Conservation (phyloP, 2,888 invertebrate species). For the Sympetrum striolatum region DNA sequence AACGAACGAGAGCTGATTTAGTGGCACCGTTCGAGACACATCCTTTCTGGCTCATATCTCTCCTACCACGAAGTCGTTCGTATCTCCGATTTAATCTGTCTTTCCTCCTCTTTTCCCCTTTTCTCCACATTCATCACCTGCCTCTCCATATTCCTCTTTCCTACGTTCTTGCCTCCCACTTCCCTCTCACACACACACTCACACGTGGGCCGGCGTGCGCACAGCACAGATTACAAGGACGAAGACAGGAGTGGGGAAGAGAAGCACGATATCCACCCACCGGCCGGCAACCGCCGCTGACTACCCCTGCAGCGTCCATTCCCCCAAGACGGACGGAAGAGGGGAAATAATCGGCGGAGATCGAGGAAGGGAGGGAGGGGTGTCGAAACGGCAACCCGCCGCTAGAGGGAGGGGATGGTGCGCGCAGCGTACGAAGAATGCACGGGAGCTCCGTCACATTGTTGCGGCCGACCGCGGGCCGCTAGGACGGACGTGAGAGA, state of each 20-base stretch:
- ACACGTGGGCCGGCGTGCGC: conserved; percentile 38
- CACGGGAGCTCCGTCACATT: conserved; percentile 34
- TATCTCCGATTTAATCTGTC: not conserved
- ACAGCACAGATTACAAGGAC: conserved; percentile 42
- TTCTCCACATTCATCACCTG: not conserved
- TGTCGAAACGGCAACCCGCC: conserved; percentile 19
- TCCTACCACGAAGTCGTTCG: not conserved
- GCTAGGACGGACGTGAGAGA: not conserved
- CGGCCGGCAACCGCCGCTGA: conserved; percentile 34
- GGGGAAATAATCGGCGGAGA: not conserved
- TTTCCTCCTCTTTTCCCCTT: not conserved
- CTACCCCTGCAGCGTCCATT: conserved; percentile 24
- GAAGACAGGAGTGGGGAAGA: conserved; percentile 35
- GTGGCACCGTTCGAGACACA: not conserved
- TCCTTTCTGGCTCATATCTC: not conserved
- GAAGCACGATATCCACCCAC: conserved; percentile 41
- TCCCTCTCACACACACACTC: not conserved
- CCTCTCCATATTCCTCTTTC: not conserved
- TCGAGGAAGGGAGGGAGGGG: not conserved
- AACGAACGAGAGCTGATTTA: too few species aligned
- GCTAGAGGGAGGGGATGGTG: not conserved
- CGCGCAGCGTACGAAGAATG: conserved; percentile 38
- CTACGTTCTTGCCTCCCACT: not conserved
- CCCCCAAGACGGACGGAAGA: conserved; percentile 7
- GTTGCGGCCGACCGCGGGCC: conserved; percentile 41